A percentile compares a stretch with the other conserved stretches of the same genome.
These are phyloP conservation scores for Cossypha niveicapilla DNA, from an alignment of 2,797 vertebrate species.

Conservation along the genomic window DNA sequence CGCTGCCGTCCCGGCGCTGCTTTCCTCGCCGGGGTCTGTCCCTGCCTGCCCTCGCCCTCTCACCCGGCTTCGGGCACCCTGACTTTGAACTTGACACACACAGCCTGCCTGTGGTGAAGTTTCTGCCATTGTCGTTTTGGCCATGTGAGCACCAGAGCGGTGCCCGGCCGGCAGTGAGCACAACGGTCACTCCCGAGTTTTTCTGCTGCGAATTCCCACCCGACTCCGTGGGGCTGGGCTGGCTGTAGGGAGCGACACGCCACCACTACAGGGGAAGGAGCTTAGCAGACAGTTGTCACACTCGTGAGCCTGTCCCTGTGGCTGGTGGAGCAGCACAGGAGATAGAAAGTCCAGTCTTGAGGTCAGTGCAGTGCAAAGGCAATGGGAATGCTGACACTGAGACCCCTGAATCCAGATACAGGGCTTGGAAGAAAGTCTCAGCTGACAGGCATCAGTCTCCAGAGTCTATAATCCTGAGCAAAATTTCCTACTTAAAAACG, in stretches of 20 bases:
- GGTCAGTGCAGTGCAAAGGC: neutral
- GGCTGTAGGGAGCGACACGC: neutral
- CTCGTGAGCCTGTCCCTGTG: neutral
- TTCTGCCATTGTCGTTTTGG: fast-evolving
- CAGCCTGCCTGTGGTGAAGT: neutral
- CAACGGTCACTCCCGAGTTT: neutral
- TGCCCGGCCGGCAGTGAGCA: neutral
- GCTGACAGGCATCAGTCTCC: neutral
- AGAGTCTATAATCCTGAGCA: neutral
- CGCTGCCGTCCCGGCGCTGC: neutral
- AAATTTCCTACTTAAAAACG: neutral
- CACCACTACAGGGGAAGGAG: neutral
- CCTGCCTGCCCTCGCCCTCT: neutral
- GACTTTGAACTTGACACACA: neutral
- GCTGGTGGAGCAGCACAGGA: neutral
- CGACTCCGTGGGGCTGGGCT: neutral
- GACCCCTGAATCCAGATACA: neutral
- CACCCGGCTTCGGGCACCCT: neutral
- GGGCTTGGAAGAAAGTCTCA: neutral
- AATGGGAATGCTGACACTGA: neutral
- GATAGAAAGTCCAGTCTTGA: neutral
- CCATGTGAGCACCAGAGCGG: neutral
- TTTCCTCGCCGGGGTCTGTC: neutral
- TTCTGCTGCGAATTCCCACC: neutral
- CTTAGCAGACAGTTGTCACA: neutral